Conservation (phyloP, 2,113 vertebrate species). For the Progne subis region DNA sequence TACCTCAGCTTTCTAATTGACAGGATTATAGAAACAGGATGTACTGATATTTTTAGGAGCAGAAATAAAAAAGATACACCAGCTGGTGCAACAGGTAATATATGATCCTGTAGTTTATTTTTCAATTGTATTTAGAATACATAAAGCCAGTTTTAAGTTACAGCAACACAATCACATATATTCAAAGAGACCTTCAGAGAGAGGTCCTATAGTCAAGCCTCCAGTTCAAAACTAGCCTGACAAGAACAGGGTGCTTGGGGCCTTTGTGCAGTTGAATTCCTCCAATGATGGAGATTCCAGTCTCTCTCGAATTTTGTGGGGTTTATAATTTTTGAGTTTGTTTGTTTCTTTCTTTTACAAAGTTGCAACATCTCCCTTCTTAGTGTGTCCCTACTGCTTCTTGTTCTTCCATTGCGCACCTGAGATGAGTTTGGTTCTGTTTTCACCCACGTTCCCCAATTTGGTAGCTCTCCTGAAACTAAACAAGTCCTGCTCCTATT, state of each 20-base stretch:
- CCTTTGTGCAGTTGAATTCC: neutral
- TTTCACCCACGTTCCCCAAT: neutral
- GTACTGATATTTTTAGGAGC: neutral
- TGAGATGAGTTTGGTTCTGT: neutral
- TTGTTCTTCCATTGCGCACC: neutral
- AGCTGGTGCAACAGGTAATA: neutral
- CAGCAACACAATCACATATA: neutral
- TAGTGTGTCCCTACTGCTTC: neutral
- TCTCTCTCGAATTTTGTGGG: neutral
- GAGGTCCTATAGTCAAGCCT: neutral
- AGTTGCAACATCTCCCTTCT: neutral
- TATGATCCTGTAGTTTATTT: neutral
- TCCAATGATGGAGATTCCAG: neutral
- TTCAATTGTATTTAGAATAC: neutral
- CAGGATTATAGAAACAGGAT: neutral
- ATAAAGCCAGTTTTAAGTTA: neutral
- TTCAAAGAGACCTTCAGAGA: neutral
- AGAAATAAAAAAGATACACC: neutral
- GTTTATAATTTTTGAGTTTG: neutral
- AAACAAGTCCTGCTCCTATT: neutral
- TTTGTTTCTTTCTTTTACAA: neutral
- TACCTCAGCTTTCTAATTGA: neutral
- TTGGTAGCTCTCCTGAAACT: neutral
- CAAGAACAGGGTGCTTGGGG: neutral
- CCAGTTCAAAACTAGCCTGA: neutral